phyloP scores from a whole-genome alignment of 2,113 vertebrate species.

The Hirundichthys speculiger region DNA sequence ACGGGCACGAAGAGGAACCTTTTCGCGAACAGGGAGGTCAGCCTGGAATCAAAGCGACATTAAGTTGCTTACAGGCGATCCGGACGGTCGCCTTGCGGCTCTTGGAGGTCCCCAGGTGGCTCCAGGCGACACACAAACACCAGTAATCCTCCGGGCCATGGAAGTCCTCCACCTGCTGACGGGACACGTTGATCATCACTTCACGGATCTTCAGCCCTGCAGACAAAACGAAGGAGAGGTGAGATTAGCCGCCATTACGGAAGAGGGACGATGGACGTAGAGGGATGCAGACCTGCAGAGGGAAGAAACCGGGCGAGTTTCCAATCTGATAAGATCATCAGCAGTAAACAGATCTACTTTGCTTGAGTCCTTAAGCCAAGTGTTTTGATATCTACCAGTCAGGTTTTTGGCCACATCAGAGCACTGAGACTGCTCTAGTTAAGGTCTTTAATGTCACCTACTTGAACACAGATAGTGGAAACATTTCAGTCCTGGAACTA shows the following conservation, averaged over 20 bases:
- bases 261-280: constrained; percentile 23
- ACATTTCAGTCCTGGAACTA: no score
- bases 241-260: constrained; percentile 39
- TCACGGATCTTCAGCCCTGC: constrained; percentile 92
- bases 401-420: no score
- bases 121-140: constrained; percentile 98
- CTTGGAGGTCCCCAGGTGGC: constrained; percentile 94
- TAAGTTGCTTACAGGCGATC: constrained; percentile 90
- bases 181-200: constrained; percentile 94
- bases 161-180: constrained; percentile 98
- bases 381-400: no score
- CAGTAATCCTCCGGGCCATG: constrained; percentile 96
- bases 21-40: constrained; percentile 38
- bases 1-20: constrained; percentile 26
- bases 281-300: constrained; percentile 29
- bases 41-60: constrained; percentile 18
- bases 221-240: constrained; percentile 10
- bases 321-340: constrained; percentile 65
- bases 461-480: no score
- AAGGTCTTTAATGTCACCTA: no score
- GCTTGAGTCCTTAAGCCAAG: no score
- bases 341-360: constrained; percentile 51
- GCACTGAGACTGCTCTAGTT: no score
- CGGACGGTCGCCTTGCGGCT: constrained; percentile 94
- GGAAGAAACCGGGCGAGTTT: constrained; percentile 39